Conservation (phyloP, 2,113 vertebrate genomes). For the Benitochromis conjunctus region DNA sequence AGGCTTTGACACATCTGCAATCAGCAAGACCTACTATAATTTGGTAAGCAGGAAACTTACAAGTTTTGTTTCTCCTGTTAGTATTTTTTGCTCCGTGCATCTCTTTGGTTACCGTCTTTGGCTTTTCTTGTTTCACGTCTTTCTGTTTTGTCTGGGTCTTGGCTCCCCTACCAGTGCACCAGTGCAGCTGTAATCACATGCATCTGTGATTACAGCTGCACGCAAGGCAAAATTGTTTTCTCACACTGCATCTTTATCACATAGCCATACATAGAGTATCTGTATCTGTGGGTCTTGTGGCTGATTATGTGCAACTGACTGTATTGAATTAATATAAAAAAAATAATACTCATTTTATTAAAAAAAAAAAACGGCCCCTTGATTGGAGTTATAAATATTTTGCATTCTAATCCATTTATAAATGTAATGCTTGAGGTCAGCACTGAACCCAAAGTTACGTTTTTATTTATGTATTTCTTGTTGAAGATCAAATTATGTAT, state of each 20-base stretch:
- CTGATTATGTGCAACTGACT: not conserved
- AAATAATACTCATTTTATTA: not conserved
- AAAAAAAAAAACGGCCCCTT: not conserved
- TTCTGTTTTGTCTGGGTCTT: not conserved
- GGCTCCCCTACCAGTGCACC: too few species aligned
- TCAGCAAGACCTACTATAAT: slow-evolving; percentile 98
- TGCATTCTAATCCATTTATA: not conserved
- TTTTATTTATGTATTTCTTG: not conserved
- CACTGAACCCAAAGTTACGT: not conserved
- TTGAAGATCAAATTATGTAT: not conserved
- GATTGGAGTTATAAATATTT: not conserved
- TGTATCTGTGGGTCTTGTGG: not conserved
- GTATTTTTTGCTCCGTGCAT: not conserved
- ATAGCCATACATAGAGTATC: too few species aligned
- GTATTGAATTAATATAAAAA: not conserved
- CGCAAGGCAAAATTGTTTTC: not conserved
- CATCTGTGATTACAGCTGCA: not conserved
- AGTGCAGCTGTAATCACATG: too few species aligned
- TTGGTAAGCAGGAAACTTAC: slow-evolving; percentile 79
- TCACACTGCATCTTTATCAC: not conserved
- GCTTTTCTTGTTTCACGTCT: not conserved
- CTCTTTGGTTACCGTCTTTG: not conserved
- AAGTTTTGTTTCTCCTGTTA: not conserved
- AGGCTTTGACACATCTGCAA: slow-evolving; percentile 91
- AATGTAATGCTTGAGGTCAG: not conserved